A percentile compares a stretch with the other conserved stretches of the same genome.
Evolutionary conservation across 2,797 vertebrate genomes (phyloP).

Genomic region (Avahi laniger): DNA sequence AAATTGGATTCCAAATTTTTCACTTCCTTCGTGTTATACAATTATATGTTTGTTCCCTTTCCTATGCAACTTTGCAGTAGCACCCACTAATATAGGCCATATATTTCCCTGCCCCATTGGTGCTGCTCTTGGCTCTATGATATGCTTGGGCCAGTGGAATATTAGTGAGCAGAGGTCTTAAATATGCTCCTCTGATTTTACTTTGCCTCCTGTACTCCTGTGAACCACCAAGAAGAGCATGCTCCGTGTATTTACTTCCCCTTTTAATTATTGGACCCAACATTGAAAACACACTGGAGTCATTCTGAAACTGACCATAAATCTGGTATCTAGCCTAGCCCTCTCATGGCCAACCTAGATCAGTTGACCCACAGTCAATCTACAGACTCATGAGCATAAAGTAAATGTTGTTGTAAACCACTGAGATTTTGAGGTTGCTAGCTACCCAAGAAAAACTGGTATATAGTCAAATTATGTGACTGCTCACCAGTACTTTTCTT

Average conservation of each 20-base stretch:
- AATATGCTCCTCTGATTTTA: neutral
- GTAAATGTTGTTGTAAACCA: neutral
- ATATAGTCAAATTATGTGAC: neutral
- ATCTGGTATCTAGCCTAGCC: neutral
- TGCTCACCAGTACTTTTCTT: constrained; percentile 25
- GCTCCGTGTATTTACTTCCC: neutral
- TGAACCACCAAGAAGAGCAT: neutral
- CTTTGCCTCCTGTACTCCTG: neutral
- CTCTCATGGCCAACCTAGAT: neutral
- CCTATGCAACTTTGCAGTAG: neutral
- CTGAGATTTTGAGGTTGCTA: constrained; percentile 6
- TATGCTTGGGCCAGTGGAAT: neutral
- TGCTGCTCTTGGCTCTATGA: neutral
- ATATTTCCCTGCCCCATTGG: neutral
- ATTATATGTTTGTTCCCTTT: neutral
- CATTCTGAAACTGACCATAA: neutral
- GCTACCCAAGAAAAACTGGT: constrained; percentile 22
- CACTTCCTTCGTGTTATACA: neutral
- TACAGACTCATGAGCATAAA: neutral
- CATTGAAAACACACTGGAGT: neutral
- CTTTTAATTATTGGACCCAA: neutral
- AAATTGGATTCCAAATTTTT: constrained; percentile 17
- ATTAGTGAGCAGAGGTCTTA: constrained; percentile 36
- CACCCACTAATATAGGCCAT: neutral
- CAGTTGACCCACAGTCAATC: neutral